A percentile compares a stretch with the other conserved stretches of the same genome.
Evolutionary conservation across 2,888 invertebrate genomes (phyloP).

Genomic region (Caenorhabditis sp.): DNA sequence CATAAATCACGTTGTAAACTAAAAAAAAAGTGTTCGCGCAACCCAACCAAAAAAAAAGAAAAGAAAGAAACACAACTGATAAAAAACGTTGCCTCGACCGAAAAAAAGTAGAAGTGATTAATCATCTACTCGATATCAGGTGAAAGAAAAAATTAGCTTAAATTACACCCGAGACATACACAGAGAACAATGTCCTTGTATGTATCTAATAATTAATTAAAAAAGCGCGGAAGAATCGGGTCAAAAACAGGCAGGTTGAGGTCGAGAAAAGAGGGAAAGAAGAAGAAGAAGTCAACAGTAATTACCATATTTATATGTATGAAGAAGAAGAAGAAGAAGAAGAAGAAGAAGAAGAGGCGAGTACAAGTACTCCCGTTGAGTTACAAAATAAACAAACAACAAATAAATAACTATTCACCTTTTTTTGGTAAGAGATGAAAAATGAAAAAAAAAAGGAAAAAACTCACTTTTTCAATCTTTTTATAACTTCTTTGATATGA

Average conservation of each 20-base stretch:
- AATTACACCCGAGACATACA: not conserved
- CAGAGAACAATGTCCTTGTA: not conserved
- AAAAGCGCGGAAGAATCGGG: not conserved
- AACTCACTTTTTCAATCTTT: constrained; percentile 53
- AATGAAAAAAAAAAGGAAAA: constrained; percentile 4
- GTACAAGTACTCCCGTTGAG: not conserved
- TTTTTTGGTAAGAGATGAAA: no score
- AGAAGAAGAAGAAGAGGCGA: not conserved
- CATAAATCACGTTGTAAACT: no score
- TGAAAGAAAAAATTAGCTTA: no score
- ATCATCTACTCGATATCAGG: no score
- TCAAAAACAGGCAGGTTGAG: no score
- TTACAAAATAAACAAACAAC: not conserved
- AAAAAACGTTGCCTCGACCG: no score
- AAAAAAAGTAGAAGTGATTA: no score
- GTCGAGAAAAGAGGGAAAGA: not conserved
- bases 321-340: not conserved
- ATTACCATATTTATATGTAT: not conserved
- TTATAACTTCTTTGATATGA: constrained; percentile 49
- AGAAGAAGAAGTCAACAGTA: not conserved
- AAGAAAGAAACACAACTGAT: no score
- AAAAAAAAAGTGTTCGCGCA: no score
- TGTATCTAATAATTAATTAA: not conserved
- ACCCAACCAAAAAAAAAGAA: no score
- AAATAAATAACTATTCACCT: no score